Evolutionary conservation across 1,140 invertebrate species (phyloP).

Genomic region (Drosophila chauvacae): DNA sequence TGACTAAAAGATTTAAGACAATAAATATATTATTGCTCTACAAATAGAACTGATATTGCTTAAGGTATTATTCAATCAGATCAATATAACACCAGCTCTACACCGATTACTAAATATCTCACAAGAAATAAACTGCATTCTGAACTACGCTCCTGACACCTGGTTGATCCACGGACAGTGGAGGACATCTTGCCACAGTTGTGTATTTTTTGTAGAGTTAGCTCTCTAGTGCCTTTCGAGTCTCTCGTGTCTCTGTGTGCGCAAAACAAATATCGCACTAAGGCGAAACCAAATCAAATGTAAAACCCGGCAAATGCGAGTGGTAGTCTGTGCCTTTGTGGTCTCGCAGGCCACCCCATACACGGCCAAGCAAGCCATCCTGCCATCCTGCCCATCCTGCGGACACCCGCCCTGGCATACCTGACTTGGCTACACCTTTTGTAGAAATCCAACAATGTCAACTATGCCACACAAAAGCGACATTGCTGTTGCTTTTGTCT

Average conservation of each 20-base stretch:
- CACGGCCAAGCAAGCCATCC: not conserved
- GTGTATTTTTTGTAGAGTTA: constrained; percentile 40
- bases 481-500: constrained; percentile 78
- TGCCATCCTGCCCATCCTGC: constrained; percentile 1
- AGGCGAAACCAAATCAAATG: constrained; percentile 78
- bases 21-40: not conserved
- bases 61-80: not conserved
- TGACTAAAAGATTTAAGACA: not conserved
- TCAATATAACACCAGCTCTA: not conserved
- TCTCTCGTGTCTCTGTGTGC: constrained; percentile 16
- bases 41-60: not conserved
- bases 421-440: constrained; percentile 66
- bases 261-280: constrained; percentile 72
- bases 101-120: not conserved
- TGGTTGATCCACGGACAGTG: constrained; percentile 22
- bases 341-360: constrained; percentile 6
- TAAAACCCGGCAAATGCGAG: constrained; percentile 47
- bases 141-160: constrained; percentile 39
- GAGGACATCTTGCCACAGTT: constrained; percentile 39
- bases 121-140: not conserved
- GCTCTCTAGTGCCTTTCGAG: constrained; percentile 20
- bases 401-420: constrained; percentile 31
- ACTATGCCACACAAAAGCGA: constrained; percentile 82
- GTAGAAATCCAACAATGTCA: constrained; percentile 81
- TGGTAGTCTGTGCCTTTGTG: constrained; percentile 43